A percentile compares a stretch with the other conserved stretches of the same genome.
Conservation (phyloP, 2,888 invertebrate genomes). For the Gymnoscelis rufifasciata region DNA sequence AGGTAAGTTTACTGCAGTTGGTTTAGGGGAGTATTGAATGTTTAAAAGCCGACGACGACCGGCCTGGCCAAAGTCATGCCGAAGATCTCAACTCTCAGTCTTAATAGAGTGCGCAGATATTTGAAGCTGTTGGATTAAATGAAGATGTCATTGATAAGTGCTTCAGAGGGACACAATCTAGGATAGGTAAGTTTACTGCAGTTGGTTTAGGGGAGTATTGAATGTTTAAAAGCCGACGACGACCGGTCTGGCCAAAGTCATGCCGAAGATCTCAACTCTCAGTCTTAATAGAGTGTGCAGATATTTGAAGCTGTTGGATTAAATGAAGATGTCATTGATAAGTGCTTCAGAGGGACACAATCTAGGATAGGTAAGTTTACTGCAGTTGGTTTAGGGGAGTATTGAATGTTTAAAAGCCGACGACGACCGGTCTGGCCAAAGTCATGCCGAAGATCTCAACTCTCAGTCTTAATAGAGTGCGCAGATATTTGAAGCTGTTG, state of each 20-base stretch:
- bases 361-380: too few relatives aligned
- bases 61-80: slow-evolving; percentile 90
- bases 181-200: too few relatives aligned
- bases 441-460: slow-evolving; percentile 99
- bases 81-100: slow-evolving; percentile 99
- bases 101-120: slow-evolving; percentile 99
- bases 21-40: too few relatives aligned
- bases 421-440: slow-evolving; percentile 85
- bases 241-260: slow-evolving; percentile 84
- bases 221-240: slow-evolving; percentile 95
- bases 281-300: slow-evolving; percentile 99
- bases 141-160: slow-evolving; percentile 96
- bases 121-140: slow-evolving; percentile 97
- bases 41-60: slow-evolving; percentile 93
- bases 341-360: slow-evolving; percentile 91
- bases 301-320: slow-evolving; percentile 99
- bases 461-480: slow-evolving; percentile 99
- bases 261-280: slow-evolving; percentile 99
- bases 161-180: slow-evolving; percentile 87
- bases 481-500: slow-evolving; percentile 99
- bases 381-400: too few relatives aligned
- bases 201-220: too few relatives aligned
- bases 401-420: too few relatives aligned
- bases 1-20: too few relatives aligned
- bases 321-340: slow-evolving; percentile 93